A percentile compares a stretch with the other conserved stretches of the same genome.
Evolutionary conservation across 1,140 invertebrate genomes (phyloP).

Genomic region (Caenorhabditis inopinata): DNA sequence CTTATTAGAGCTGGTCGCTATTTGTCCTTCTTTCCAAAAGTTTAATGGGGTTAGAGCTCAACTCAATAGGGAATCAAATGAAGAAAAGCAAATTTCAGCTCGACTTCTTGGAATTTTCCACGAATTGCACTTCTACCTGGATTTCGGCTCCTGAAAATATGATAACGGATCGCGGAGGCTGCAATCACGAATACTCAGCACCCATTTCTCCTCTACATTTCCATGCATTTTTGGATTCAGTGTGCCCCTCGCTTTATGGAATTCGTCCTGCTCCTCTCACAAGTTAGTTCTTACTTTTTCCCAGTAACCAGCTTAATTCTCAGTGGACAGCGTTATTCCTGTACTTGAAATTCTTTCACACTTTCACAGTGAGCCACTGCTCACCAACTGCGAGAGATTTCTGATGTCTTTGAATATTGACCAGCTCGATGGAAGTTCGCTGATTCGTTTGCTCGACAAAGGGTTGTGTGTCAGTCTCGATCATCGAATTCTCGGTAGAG

Average conservation of each 20-base stretch:
- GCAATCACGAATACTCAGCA: background rate
- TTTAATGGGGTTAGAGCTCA: background rate
- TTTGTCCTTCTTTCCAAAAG: background rate
- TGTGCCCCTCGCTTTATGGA: background rate
- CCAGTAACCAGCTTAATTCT: background rate
- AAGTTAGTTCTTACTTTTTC: background rate
- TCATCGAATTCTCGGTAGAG: background rate
- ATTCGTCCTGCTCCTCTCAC: constrained; percentile 9
- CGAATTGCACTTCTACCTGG: background rate
- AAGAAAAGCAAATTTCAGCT: background rate
- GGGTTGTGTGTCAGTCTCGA: constrained; percentile 6
- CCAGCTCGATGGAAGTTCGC: background rate
- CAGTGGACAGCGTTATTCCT: background rate
- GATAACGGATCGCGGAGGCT: background rate
- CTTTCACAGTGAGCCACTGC: constrained; percentile 5
- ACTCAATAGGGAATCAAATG: too few species aligned
- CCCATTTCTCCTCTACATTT: background rate
- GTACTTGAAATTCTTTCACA: background rate
- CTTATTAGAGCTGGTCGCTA: background rate
- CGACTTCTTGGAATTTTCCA: background rate
- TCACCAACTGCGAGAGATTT: background rate
- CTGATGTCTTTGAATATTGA: background rate
- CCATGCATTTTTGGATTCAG: background rate
- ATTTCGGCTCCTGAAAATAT: background rate
- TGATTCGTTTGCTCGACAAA: constrained; percentile 3